A percentile compares a stretch with the other conserved stretches of the same genome.
phyloP scores from a whole-genome alignment of 2,888 invertebrate species.

The Chymomyza amoena region DNA sequence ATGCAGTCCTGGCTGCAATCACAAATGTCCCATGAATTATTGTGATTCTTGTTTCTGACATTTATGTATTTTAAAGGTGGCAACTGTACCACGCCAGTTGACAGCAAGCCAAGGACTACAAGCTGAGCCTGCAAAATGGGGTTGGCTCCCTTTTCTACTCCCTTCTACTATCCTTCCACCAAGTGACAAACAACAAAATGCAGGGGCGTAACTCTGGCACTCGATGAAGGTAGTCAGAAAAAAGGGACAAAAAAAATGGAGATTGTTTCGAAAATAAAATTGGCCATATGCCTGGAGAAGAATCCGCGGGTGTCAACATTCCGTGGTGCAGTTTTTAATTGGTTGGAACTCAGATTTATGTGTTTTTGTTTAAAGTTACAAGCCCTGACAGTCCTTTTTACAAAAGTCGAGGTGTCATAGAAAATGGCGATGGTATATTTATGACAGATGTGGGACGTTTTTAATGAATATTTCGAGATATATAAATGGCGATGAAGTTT shows the following conservation, averaged over 20 bases:
- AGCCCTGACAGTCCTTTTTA: background rate
- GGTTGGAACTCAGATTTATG: background rate
- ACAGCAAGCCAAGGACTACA: background rate
- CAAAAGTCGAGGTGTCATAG: background rate
- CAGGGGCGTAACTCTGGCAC: background rate
- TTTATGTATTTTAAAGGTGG: conserved; percentile 50
- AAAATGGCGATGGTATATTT: background rate
- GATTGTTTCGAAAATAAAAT: background rate
- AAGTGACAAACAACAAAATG: background rate
- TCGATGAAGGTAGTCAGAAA: background rate
- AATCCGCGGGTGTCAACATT: background rate
- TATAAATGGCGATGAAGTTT: too few relatives aligned
- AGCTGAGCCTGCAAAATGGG: background rate
- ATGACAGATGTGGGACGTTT: too few relatives aligned
- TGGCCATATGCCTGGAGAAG: background rate
- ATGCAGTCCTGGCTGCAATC: conserved; percentile 25
- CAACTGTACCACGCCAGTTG: background rate
- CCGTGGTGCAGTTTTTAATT: background rate
- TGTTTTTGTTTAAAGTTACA: background rate
- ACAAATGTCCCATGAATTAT: conserved; percentile 47
- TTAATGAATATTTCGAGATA: too few relatives aligned
- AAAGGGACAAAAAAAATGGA: background rate
- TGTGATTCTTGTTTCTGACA: conserved; percentile 52
- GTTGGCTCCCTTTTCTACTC: too few relatives aligned
- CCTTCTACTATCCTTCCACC: too few relatives aligned